Evolutionary conservation across 2,888 invertebrate species (phyloP).

Genomic region (Coenonympha arcania): DNA sequence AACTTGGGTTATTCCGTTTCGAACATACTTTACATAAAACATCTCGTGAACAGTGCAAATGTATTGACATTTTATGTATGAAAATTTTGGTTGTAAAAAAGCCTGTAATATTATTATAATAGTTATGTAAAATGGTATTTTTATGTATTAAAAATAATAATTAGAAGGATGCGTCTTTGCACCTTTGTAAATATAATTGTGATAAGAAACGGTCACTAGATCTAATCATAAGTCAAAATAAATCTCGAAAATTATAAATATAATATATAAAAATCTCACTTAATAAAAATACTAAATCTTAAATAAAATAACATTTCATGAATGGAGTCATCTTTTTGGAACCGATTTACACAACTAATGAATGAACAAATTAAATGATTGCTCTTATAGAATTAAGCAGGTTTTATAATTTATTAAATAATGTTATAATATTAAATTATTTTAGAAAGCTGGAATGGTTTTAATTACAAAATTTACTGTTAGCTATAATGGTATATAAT

Average conservation of each 20-base stretch:
- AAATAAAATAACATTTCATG: neutral
- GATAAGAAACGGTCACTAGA: neutral
- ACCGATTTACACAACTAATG: neutral
- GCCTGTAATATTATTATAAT: too few relatives aligned
- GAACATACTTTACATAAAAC: too few relatives aligned
- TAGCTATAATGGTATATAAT: constrained; percentile 26
- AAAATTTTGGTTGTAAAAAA: too few relatives aligned
- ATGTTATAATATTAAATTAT: neutral
- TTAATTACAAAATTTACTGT: constrained; percentile 1
- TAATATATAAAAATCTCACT: constrained; percentile 5
- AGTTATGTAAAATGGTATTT: too few relatives aligned
- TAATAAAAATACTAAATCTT: neutral
- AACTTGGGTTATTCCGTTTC: too few relatives aligned
- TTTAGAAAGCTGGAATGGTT: constrained; percentile 38
- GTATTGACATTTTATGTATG: too few relatives aligned
- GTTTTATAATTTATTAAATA: neutral
- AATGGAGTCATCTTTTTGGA: neutral
- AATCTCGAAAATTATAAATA: constrained; percentile 5
- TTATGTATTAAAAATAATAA: neutral
- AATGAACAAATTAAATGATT: neutral
- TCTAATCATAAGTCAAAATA: neutral
- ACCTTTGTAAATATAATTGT: neutral
- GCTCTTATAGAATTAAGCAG: neutral
- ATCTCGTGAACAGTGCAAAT: too few relatives aligned
- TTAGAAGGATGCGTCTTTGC: neutral